Evolutionary conservation across 2,888 invertebrate species (phyloP).

Genomic region (Zhengitettix transpicula): DNA sequence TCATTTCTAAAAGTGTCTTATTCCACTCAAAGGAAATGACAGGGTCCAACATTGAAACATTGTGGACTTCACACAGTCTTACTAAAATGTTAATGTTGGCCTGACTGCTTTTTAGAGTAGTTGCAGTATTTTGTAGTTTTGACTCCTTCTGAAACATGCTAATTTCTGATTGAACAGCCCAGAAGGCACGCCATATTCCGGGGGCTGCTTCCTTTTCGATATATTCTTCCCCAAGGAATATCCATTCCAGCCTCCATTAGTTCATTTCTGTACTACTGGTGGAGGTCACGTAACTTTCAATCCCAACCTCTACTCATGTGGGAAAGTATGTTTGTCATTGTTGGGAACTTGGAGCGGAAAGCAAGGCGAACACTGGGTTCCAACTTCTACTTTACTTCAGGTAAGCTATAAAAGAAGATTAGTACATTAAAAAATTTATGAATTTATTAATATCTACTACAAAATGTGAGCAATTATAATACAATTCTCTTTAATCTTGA

Average conservation of each 20-base stretch:
- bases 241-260: constrained; percentile 10
- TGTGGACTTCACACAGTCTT: too few species aligned
- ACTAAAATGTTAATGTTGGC: too few species aligned
- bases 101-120: too few species aligned
- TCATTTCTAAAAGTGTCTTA: too few species aligned
- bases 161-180: constrained; percentile 6
- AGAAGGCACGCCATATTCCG: constrained; percentile 13
- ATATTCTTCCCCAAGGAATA: constrained; percentile 11
- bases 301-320: constrained; percentile 12
- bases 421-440: too few species aligned
- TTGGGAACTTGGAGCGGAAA: constrained; percentile 12
- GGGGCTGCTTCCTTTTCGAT: constrained; percentile 13
- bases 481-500: too few species aligned
- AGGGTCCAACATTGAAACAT: too few species aligned
- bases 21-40: too few species aligned
- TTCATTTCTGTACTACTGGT: constrained; percentile 13
- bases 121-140: not conserved
- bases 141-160: not conserved
- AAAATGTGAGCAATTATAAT: too few species aligned
- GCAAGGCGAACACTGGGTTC: constrained; percentile 12
- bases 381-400: constrained; percentile 11
- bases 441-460: too few species aligned
- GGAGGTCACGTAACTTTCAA: constrained; percentile 11
- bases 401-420: constrained; percentile 1
- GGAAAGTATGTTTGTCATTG: constrained; percentile 13